Percentiles rank a stretch among this genome's conserved stretches.
Evolutionary conservation across 2,113 vertebrate species (phyloP).

Genomic region (Empidonax traillii): DNA sequence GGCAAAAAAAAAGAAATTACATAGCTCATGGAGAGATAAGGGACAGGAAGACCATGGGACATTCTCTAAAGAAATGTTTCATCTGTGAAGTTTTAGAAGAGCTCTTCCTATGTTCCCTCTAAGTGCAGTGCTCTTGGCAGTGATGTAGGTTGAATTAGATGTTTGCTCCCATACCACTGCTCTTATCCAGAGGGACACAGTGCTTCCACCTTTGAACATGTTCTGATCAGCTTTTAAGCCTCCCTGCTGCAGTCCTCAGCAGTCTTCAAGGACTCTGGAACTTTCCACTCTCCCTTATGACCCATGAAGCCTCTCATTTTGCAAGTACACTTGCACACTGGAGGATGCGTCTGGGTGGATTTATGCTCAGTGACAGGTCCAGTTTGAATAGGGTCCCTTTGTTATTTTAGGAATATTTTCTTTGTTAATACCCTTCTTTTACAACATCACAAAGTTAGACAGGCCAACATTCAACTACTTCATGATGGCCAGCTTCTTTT

Average conservation of each 20-base stretch:
- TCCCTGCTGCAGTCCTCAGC: background rate
- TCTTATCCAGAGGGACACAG: background rate
- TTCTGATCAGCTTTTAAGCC: background rate
- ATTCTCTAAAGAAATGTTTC: background rate
- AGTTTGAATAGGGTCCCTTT: background rate
- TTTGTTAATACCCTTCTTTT: background rate
- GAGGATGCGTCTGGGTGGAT: background rate
- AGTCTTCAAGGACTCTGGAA: background rate
- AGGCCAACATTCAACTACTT: background rate
- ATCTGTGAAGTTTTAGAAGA: background rate
- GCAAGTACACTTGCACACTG: background rate
- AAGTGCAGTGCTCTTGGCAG: background rate
- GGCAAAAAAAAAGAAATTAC: background rate
- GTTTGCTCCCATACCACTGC: background rate
- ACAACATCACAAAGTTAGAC: background rate
- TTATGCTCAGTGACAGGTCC: background rate
- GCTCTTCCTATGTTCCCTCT: background rate
- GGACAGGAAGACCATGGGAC: background rate
- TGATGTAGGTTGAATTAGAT: background rate
- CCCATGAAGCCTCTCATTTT: background rate
- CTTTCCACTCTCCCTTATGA: background rate
- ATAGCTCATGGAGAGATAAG: background rate
- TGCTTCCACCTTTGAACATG: background rate
- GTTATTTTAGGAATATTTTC: background rate
- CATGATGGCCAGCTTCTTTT: background rate